Percentiles rank a stretch among this genome's conserved stretches.
These are phyloP conservation scores for Aphelocoma coerulescens DNA, from an alignment of 2,113 vertebrate genomes.

Conservation along the genomic window DNA sequence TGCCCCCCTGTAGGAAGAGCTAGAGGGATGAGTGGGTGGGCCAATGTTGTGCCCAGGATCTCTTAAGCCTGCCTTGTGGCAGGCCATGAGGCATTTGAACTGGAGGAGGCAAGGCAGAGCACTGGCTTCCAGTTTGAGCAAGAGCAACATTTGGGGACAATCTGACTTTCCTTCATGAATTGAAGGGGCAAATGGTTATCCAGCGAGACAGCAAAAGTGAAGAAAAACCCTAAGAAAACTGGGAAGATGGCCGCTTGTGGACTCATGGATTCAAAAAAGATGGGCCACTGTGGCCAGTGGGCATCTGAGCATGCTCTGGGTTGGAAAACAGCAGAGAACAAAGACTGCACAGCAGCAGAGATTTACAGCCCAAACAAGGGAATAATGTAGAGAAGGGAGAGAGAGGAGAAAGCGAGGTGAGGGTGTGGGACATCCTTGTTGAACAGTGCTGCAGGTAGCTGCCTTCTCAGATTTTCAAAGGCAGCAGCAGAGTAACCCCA, in stretches of 20 bases:
- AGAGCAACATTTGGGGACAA: not conserved
- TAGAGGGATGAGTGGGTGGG: not conserved
- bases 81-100: not conserved
- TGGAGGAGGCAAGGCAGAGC: not conserved
- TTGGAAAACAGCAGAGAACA: not conserved
- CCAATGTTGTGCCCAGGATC: fast-evolving
- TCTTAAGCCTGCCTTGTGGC: not conserved
- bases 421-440: not conserved
- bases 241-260: not conserved
- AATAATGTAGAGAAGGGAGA: not conserved
- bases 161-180: not conserved
- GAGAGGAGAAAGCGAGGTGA: not conserved
- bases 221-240: not conserved
- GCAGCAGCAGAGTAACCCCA: not conserved
- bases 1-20: not conserved
- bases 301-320: not conserved
- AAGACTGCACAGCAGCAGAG: not conserved
- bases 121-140: not conserved
- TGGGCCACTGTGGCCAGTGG: not conserved
- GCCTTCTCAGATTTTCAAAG: not conserved
- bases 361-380: not conserved
- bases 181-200: not conserved
- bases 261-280: fast-evolving
- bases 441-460: fast-evolving
- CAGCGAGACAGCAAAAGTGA: not conserved